These are phyloP conservation scores for Troglohyphantes excavatus DNA, from an alignment of 2,888 invertebrate genomes.

Conservation along the genomic window DNA sequence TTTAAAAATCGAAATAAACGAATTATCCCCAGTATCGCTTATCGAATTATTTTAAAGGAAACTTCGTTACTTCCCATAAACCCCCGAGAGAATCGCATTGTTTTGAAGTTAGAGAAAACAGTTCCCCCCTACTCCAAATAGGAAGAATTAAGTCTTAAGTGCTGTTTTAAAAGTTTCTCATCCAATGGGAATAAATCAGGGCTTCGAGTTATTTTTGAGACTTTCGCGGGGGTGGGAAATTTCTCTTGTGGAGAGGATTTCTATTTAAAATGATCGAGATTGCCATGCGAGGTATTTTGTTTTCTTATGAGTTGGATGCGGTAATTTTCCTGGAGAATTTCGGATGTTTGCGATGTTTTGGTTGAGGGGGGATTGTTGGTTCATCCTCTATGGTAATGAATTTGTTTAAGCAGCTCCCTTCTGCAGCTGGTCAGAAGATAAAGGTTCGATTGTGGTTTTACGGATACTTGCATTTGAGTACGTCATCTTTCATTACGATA, in stretches of 20 bases:
- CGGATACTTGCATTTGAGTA: too few relatives aligned
- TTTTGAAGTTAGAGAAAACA: slow-evolving; percentile 67
- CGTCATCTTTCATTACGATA: too few relatives aligned
- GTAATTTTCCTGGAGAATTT: background rate
- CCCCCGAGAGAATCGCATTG: slow-evolving; percentile 58
- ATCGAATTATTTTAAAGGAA: slow-evolving; percentile 74
- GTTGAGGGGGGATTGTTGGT: background rate
- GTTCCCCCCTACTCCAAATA: slow-evolving; percentile 47
- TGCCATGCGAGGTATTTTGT: background rate
- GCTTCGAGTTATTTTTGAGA: slow-evolving; percentile 52
- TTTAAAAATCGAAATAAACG: slow-evolving; percentile 76
- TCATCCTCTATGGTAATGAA: background rate
- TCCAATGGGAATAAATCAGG: slow-evolving; percentile 71
- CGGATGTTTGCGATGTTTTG: background rate
- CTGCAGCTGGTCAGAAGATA: background rate
- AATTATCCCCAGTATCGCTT: slow-evolving; percentile 59
- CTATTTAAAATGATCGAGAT: background rate
- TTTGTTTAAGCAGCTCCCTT: background rate
- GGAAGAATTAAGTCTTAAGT: slow-evolving; percentile 73
- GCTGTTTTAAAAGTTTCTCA: slow-evolving; percentile 65
- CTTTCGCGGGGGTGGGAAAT: background rate
- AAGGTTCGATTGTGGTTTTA: background rate
- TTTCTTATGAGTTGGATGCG: background rate
- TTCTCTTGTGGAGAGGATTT: slow-evolving; percentile 2
- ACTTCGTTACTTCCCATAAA: slow-evolving; percentile 61